These are phyloP conservation scores for Samia ricini DNA, from an alignment of 1,140 invertebrate genomes.

Conservation along the genomic window DNA sequence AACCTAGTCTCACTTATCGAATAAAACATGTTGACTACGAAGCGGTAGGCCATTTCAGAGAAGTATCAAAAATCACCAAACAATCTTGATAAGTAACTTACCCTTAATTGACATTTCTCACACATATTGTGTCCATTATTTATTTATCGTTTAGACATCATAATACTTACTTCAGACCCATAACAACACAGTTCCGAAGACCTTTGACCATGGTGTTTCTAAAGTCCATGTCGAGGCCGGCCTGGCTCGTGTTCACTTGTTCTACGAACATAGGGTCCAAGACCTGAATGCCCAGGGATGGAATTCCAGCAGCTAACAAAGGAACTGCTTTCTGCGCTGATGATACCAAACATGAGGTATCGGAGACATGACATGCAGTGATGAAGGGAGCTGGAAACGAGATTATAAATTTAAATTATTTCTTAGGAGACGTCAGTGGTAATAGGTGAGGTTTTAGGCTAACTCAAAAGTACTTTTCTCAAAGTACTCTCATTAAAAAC, in stretches of 20 bases:
- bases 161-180: constrained; percentile 48
- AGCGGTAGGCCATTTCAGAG: too few relatives aligned
- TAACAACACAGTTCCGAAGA: constrained; percentile 42
- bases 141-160: too few relatives aligned
- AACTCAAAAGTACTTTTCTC: too few relatives aligned
- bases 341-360: constrained; percentile 39
- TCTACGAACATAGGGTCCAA: constrained; percentile 56
- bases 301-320: constrained; percentile 42
- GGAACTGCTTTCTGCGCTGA: constrained; percentile 51
- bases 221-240: constrained; percentile 49
- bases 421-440: too few relatives aligned
- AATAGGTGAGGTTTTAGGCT: too few relatives aligned
- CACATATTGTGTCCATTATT: too few relatives aligned
- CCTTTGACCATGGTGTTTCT: constrained; percentile 52
- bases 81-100: too few relatives aligned
- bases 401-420: neutral
- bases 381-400: constrained; percentile 43
- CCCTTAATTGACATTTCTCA: too few relatives aligned
- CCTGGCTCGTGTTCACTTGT: constrained; percentile 39
- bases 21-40: too few relatives aligned
- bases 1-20: too few relatives aligned
- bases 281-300: constrained; percentile 40
- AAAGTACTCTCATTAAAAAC: too few relatives aligned
- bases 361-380: constrained; percentile 41
- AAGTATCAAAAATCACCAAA: too few relatives aligned